phyloP scores from a whole-genome alignment of 2,888 invertebrate species.

The Hartigia nigra region DNA sequence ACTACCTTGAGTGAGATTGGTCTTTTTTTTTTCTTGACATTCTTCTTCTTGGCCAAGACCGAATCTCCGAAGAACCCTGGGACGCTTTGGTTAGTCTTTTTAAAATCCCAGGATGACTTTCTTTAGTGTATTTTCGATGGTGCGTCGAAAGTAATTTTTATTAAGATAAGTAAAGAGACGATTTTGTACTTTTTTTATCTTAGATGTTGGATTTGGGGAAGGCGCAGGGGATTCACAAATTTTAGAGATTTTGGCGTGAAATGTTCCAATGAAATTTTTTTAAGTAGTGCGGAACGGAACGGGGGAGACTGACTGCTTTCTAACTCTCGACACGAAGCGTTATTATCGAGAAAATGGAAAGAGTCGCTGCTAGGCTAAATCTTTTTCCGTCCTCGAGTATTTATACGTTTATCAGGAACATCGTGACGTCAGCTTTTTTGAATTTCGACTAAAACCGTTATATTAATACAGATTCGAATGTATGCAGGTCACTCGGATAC shows the following conservation, averaged over 20 bases:
- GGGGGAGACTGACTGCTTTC: not conserved
- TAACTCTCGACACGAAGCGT: not conserved
- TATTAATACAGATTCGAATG: not conserved
- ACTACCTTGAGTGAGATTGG: not conserved
- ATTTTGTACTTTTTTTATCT: not conserved
- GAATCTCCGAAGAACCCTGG: not conserved
- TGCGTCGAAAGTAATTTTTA: not conserved
- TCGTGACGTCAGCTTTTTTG: not conserved
- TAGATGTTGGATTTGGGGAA: no score
- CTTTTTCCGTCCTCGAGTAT: not conserved
- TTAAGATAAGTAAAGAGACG: not conserved
- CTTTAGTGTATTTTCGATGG: no score
- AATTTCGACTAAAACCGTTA: not conserved
- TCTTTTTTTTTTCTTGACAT: not conserved
- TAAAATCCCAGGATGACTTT: no score
- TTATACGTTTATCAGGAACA: not conserved
- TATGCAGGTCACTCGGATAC: not conserved
- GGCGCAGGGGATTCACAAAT: no score
- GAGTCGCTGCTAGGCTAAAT: not conserved
- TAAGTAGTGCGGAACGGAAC: not conserved
- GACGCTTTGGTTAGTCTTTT: no score
- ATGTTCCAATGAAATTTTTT: not conserved
- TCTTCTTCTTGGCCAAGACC: not conserved
- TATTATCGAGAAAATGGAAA: not conserved
- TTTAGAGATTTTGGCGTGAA: not conserved